A percentile compares a stretch with the other conserved stretches of the same genome.
Evolutionary conservation across 2,888 invertebrate genomes (phyloP).

Genomic region (Dione juno): DNA sequence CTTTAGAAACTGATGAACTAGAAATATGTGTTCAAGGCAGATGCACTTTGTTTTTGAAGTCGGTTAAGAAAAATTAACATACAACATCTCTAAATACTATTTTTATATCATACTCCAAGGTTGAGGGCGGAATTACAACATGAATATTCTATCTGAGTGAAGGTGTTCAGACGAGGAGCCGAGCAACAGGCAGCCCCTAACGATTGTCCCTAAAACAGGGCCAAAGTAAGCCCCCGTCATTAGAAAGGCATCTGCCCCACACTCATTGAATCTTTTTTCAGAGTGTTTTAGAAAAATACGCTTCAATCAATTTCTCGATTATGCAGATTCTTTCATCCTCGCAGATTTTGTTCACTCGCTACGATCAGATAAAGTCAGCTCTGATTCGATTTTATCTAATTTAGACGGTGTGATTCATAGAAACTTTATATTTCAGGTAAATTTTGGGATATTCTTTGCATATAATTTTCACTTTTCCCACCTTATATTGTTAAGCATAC

Average conservation of each 20-base stretch:
- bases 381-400: slow-evolving; percentile 62
- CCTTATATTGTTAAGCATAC: too few relatives aligned
- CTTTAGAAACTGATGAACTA: too few relatives aligned
- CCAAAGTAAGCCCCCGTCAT: slow-evolving; percentile 58
- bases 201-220: slow-evolving; percentile 51
- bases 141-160: slow-evolving; percentile 25
- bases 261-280: slow-evolving; percentile 66
- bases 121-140: slow-evolving; percentile 22
- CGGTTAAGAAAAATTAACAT: too few relatives aligned
- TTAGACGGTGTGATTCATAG: slow-evolving; percentile 57
- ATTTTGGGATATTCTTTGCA: neutral
- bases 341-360: slow-evolving; percentile 58
- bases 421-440: slow-evolving; percentile 8
- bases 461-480: neutral
- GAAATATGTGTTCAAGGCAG: too few relatives aligned
- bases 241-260: slow-evolving; percentile 67
- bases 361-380: slow-evolving; percentile 63
- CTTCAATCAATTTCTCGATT: slow-evolving; percentile 81
- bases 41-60: too few relatives aligned
- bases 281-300: slow-evolving; percentile 67
- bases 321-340: slow-evolving; percentile 69
- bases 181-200: slow-evolving; percentile 50
- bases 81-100: too few relatives aligned
- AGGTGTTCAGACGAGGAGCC: slow-evolving; percentile 20
- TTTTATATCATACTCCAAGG: neutral